Evolutionary conservation across 2,113 vertebrate genomes (phyloP).

Genomic region (Colistium nudipinnis): DNA sequence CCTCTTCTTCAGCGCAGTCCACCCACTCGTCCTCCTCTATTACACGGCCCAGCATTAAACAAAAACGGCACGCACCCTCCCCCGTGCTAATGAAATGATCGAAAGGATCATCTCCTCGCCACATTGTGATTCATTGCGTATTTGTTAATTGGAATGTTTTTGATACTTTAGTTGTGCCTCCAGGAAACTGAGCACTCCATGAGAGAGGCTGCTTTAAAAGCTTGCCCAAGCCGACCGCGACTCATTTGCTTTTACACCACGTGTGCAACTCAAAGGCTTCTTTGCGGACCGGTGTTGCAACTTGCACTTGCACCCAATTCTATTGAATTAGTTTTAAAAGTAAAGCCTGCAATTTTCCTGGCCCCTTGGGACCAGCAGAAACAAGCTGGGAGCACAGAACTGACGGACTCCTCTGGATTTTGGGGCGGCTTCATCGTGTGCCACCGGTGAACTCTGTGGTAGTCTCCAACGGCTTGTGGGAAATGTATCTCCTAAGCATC

Average conservation of each 20-base stretch:
- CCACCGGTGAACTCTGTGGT: background rate
- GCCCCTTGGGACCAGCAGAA: background rate
- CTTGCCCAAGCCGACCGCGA: background rate
- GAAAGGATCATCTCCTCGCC: slow-evolving; percentile 27
- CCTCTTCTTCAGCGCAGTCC: slow-evolving; percentile 26
- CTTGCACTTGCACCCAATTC: background rate
- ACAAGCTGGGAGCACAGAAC: background rate
- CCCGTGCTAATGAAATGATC: slow-evolving; percentile 41
- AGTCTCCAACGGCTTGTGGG: background rate
- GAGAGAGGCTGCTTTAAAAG: background rate
- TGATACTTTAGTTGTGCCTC: background rate
- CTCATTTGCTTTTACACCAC: background rate
- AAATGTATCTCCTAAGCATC: background rate
- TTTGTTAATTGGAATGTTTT: slow-evolving; percentile 8
- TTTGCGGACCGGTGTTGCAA: background rate
- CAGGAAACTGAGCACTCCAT: background rate
- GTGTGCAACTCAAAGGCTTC: background rate
- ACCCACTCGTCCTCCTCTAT: slow-evolving; percentile 29
- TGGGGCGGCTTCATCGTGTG: background rate
- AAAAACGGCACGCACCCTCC: slow-evolving; percentile 33
- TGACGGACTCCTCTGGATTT: background rate
- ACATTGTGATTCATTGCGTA: background rate
- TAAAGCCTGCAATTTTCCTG: background rate
- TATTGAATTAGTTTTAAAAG: background rate
- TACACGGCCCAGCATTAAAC: slow-evolving; percentile 23